phyloP scores from a whole-genome alignment of 2,888 invertebrate species.

The Poecilus cupreus region DNA sequence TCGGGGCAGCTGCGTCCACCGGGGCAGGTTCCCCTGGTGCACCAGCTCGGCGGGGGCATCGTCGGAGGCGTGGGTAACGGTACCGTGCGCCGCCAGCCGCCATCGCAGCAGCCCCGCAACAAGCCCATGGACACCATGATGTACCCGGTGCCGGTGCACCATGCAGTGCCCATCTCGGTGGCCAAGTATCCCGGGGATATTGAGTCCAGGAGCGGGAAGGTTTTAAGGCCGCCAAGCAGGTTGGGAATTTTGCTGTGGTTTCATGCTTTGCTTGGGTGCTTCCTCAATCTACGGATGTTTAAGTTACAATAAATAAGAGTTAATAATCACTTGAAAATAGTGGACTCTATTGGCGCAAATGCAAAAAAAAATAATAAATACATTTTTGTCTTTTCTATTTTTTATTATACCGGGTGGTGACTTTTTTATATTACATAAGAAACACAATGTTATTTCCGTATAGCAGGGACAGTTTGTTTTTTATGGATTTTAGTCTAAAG shows the following conservation, averaged over 20 bases:
- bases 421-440: too few relatives aligned
- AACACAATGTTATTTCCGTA: too few relatives aligned
- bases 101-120: slow-evolving; percentile 48
- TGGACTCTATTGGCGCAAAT: too few relatives aligned
- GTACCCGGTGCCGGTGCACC: not conserved
- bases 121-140: not conserved
- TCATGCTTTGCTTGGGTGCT: too few relatives aligned
- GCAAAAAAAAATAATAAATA: too few relatives aligned
- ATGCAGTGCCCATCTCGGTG: not conserved
- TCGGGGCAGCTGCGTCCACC: slow-evolving; percentile 75
- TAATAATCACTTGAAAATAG: too few relatives aligned
- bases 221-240: slow-evolving; percentile 24
- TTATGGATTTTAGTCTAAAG: too few relatives aligned
- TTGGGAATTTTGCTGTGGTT: not conserved
- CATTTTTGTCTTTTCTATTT: too few relatives aligned
- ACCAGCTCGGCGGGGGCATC: slow-evolving; percentile 71
- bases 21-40: slow-evolving; percentile 71
- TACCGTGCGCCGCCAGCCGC: slow-evolving; percentile 53
- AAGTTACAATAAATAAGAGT: too few relatives aligned
- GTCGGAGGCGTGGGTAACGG: slow-evolving; percentile 56
- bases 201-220: slow-evolving; percentile 30
- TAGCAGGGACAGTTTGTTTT: too few relatives aligned
- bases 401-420: too few relatives aligned
- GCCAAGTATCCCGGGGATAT: slow-evolving; percentile 23
- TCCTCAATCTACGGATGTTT: too few relatives aligned